Conservation (phyloP, 2,888 invertebrate genomes). For the Watsonalla cultraria region DNA sequence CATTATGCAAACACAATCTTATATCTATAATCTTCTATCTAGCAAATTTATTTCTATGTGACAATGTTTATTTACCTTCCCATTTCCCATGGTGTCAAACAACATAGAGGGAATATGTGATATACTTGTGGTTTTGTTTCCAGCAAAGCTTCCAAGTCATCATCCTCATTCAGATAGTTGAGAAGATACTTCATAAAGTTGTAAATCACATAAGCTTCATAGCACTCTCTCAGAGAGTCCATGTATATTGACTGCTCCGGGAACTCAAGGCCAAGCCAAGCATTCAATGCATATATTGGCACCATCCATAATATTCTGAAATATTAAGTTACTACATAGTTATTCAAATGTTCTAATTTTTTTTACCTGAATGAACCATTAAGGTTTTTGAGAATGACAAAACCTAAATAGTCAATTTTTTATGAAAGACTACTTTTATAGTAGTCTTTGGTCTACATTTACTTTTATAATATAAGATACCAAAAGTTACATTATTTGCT, state of each 20-base stretch:
- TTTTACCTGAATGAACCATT: too few species aligned
- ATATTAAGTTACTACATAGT: conserved; percentile 32
- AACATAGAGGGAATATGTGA: conserved; percentile 95
- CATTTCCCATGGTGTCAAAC: conserved; percentile 95
- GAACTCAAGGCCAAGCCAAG: conserved; percentile 93
- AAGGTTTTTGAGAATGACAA: background rate
- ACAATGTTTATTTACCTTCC: conserved; percentile 80
- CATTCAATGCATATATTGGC: conserved; percentile 96
- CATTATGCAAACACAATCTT: too few species aligned
- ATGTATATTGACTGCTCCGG: conserved; percentile 94
- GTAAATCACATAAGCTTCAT: conserved; percentile 98
- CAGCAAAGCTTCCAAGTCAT: conserved; percentile 89
- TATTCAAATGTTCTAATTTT: conserved; percentile 7
- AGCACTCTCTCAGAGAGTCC: conserved; percentile 95
- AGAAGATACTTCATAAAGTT: conserved; percentile 97
- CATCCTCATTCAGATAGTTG: conserved; percentile 92
- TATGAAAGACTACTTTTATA: too few species aligned
- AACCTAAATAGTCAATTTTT: too few species aligned
- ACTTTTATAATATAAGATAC: too few species aligned
- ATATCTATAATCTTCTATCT: too few species aligned
- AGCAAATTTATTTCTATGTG: background rate
- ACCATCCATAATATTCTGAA: conserved; percentile 97
- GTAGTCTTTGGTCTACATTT: too few species aligned
- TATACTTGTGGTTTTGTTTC: conserved; percentile 90
- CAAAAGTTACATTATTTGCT: too few species aligned